phyloP scores from a whole-genome alignment of 1,140 invertebrate species.

The Teleopsis dalmanni region DNA sequence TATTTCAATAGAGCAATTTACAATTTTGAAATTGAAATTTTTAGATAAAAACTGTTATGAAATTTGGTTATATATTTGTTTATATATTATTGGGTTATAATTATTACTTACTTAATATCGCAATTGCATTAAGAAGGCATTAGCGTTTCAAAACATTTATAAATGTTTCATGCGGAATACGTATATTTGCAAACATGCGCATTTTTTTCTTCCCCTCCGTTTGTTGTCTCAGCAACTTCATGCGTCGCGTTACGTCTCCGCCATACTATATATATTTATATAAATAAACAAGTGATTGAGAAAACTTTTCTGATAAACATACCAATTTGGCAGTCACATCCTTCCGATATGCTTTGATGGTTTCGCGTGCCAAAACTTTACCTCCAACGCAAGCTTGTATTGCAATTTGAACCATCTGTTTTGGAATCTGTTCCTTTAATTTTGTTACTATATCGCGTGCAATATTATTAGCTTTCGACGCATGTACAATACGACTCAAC shows the following conservation, averaged over 20 bases:
- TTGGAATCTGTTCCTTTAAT: conserved; percentile 82
- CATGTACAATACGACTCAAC: conserved; percentile 76
- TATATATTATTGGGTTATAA: too few relatives aligned
- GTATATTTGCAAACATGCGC: conserved; percentile 83
- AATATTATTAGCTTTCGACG: conserved; percentile 55
- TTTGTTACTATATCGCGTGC: conserved; percentile 66
- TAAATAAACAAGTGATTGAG: not conserved
- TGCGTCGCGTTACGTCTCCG: conserved; percentile 82
- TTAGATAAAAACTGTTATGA: too few relatives aligned
- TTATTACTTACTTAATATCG: not conserved
- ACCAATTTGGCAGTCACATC: conserved; percentile 91
- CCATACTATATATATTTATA: conserved; percentile 61
- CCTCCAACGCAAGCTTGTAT: conserved; percentile 80
- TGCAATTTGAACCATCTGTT: conserved; percentile 77
- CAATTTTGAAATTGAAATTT: too few relatives aligned
- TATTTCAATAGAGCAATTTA: too few relatives aligned
- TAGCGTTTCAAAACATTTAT: conserved; percentile 82
- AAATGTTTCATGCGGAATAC: conserved; percentile 87
- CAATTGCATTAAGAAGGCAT: not conserved
- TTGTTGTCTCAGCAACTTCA: conserved; percentile 84
- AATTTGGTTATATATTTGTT: too few relatives aligned
- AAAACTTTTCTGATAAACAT: not conserved
- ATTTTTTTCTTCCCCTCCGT: conserved; percentile 89
- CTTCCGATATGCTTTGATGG: conserved; percentile 79
- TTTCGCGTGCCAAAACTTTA: conserved; percentile 81